These are phyloP conservation scores for Ephydatia muelleri DNA, from an alignment of 37 sponge, comb jelly and placozoan species.

Conservation along the genomic window DNA sequence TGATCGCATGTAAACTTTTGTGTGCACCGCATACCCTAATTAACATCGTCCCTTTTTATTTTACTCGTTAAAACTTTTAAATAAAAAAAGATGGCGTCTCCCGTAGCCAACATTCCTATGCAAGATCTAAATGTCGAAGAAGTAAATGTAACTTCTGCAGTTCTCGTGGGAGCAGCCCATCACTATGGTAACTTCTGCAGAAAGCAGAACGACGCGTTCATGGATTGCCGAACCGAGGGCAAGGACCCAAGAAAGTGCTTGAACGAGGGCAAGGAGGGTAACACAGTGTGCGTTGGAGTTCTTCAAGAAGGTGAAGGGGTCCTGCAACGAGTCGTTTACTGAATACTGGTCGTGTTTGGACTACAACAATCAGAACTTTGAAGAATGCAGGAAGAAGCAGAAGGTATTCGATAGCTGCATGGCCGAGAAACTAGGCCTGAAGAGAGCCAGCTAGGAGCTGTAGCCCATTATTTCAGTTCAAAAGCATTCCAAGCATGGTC, in stretches of 20 bases:
- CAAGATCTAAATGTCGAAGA: slow-evolving; percentile 85
- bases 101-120: slow-evolving; percentile 13
- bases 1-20: too few relatives aligned
- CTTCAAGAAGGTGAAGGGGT: slow-evolving; percentile 79
- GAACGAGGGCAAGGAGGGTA: slow-evolving; percentile 80
- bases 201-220: slow-evolving; percentile 77
- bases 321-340: slow-evolving; percentile 86
- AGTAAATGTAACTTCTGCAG: slow-evolving; percentile 88
- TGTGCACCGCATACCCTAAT: not conserved
- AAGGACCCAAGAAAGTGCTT: slow-evolving; percentile 93
- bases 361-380: slow-evolving; percentile 78
- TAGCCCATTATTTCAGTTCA: not conserved
- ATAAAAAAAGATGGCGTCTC: slow-evolving; percentile 42
- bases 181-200: slow-evolving; percentile 83
- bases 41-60: not conserved
- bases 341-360: slow-evolving; percentile 90
- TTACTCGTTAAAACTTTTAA: not conserved
- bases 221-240: slow-evolving; percentile 77
- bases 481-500: not conserved
- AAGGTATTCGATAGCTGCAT: slow-evolving; percentile 77
- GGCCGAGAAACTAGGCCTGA: slow-evolving; percentile 35
- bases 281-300: slow-evolving; percentile 84
- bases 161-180: slow-evolving; percentile 79
- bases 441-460: not conserved
- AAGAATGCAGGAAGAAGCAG: slow-evolving; percentile 71